phyloP scores from a whole-genome alignment of 1,140 invertebrate genomes.

The Goniozus legneri region DNA sequence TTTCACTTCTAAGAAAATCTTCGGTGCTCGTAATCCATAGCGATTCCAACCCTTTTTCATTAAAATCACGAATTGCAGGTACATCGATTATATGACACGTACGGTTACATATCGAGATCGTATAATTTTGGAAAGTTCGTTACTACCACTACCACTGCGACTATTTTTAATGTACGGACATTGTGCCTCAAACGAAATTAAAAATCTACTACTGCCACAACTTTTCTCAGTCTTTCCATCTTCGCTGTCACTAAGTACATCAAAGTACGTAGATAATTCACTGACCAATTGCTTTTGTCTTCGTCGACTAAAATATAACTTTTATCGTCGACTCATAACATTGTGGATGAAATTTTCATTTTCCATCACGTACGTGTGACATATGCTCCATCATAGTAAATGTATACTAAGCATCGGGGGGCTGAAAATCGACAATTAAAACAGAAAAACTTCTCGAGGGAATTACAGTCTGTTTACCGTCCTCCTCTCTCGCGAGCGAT shows the following conservation, averaged over 20 bases:
- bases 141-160: background rate
- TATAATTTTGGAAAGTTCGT: background rate
- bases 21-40: background rate
- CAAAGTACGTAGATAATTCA: conserved; percentile 21
- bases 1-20: background rate
- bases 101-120: background rate
- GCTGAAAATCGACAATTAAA: too few relatives aligned
- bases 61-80: background rate
- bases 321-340: too few relatives aligned
- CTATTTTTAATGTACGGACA: background rate
- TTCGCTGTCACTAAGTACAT: conserved; percentile 14
- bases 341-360: too few relatives aligned
- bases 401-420: too few relatives aligned
- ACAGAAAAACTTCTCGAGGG: too few relatives aligned
- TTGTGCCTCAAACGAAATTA: background rate
- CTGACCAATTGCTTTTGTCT: conserved; percentile 18
- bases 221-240: conserved; percentile 11
- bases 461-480: too few relatives aligned
- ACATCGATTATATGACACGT: background rate
- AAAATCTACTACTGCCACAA: background rate
- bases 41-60: background rate
- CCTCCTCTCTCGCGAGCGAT: too few relatives aligned
- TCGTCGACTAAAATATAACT: conserved; percentile 9
- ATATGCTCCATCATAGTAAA: too few relatives aligned
- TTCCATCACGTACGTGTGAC: too few relatives aligned